Base-by-base conservation (phyloP, 2,797 vertebrate genomes). In the Myoxocephalus aenaeus region DNA sequence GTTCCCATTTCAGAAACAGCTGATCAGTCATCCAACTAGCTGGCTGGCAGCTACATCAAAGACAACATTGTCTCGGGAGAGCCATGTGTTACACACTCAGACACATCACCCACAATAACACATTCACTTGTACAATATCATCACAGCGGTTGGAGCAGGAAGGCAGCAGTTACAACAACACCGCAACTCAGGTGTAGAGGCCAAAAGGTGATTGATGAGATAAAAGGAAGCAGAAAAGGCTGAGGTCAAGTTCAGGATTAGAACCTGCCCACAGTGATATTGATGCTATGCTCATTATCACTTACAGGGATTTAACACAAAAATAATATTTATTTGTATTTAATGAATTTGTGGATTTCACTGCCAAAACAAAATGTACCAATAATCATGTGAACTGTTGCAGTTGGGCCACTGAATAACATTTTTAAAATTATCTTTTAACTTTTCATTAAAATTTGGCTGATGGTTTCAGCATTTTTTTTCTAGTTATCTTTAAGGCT, bases 21-120 rank as follows among this genome's bases (percentile, higher is more conserved):
- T 93, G 92, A 94, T 93, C 92, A 92, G 89, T 93, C 89, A 84
- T 92, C 90, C 88, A 90, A 88, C 81, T 87, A 78, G 82, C 78
- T 78, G 76, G 83, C 87, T 92, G 93, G 92, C 88, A 88, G 84
- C 87, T 86, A 82, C 90, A 92, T 93, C 91, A 92, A 87, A 93
- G 87, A 84, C 87, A 80, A 76, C 84, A 81, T 50, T 65, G 85
- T 91, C 92, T 87, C 91, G 44, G 44, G 86, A 87, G 91, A 89
- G 54, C 38, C 68, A 51, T 74, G 83, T 72, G 79, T 78, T 86
- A 82, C 82, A 86, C 75, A 78, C 81, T 80, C 81, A 90, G 75
- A 87, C 74, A 73, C 58, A 79, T 80, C 81, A 89, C 81, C 80
- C 87, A 65, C 84, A 85, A 74, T 70, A 85, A 87, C 79, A 86